These are phyloP conservation scores for Lynx canadensis DNA, from an alignment of 2,113 vertebrate genomes.

Conservation along the genomic window DNA sequence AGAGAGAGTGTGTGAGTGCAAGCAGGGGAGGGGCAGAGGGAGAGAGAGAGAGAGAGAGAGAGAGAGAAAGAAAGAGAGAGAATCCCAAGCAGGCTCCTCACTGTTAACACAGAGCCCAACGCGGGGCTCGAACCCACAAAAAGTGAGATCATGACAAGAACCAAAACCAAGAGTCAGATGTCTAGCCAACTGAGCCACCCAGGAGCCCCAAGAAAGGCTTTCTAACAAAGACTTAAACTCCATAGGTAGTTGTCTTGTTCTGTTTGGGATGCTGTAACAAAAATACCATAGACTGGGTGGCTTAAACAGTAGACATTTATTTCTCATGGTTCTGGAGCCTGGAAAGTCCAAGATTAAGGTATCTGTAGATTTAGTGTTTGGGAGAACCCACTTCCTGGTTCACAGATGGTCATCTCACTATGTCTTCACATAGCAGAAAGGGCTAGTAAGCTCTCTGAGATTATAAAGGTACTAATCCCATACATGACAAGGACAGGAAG, in stretches of 20 bases:
- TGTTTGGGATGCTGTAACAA: neutral
- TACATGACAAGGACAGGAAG: neutral
- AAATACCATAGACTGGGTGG: neutral
- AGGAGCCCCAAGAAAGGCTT: neutral
- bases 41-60: too few species aligned
- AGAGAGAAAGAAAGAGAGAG: too few species aligned
- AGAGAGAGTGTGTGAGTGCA: too few species aligned
- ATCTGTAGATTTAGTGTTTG: neutral
- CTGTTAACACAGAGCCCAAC: too few species aligned
- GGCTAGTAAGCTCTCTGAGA: too few species aligned
- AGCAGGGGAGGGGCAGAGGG: too few species aligned
- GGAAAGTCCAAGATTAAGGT: neutral
- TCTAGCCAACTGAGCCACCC: too few species aligned
- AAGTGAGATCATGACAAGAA: too few species aligned
- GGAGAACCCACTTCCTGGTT: too few species aligned
- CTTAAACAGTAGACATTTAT: neutral
- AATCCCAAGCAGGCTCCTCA: too few species aligned
- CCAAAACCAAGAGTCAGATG: too few species aligned
- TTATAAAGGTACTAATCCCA: neutral
- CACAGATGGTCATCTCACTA: neutral
- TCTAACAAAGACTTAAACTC: neutral
- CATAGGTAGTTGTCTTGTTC: neutral
- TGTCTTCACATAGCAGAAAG: neutral
- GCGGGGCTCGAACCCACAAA: too few species aligned
- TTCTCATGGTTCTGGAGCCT: neutral